Percentiles rank a stretch among this genome's conserved stretches.
These are phyloP conservation scores for Amphipoea lucens DNA, from an alignment of 2,888 invertebrate genomes.

Conservation along the genomic window DNA sequence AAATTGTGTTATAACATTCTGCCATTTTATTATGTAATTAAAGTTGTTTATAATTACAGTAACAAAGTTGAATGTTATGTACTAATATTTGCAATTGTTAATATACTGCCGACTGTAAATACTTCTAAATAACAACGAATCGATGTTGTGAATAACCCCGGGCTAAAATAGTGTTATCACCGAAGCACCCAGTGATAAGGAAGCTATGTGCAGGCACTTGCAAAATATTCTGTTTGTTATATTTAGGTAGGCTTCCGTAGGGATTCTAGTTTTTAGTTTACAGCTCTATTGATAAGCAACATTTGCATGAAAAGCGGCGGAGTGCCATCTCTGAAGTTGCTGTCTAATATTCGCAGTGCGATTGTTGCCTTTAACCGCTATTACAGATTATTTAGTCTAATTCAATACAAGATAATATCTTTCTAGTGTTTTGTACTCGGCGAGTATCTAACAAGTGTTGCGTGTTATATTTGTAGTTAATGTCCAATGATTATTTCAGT, in stretches of 20 bases:
- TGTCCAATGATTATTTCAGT: slow-evolving; percentile 1
- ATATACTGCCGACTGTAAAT: slow-evolving; percentile 54
- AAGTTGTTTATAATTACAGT: slow-evolving; percentile 50
- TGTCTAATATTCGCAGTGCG: slow-evolving; percentile 19
- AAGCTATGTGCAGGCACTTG: slow-evolving; percentile 72
- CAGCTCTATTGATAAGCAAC: slow-evolving; percentile 33
- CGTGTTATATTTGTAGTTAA: slow-evolving; percentile 9
- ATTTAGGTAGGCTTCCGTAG: slow-evolving; percentile 59
- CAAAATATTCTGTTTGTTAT: slow-evolving; percentile 88
- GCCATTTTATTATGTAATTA: slow-evolving; percentile 53
- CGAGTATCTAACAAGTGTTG: slow-evolving; percentile 36
- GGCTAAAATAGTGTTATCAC: slow-evolving; percentile 70
- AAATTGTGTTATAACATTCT: slow-evolving; percentile 40
- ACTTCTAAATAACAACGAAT: slow-evolving; percentile 81
- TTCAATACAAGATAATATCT: slow-evolving; percentile 20
- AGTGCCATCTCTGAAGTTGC: slow-evolving; percentile 13
- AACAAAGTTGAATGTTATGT: slow-evolving; percentile 40
- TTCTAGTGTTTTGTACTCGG: slow-evolving; percentile 19
- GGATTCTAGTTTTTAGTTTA: slow-evolving; percentile 59
- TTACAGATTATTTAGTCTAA: slow-evolving; percentile 22
- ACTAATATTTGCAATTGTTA: slow-evolving; percentile 68
- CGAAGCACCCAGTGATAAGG: slow-evolving; percentile 74
- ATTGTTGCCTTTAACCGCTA: slow-evolving; percentile 25
- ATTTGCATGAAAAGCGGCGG: slow-evolving; percentile 14
- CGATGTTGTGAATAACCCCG: slow-evolving; percentile 79